phyloP scores from a whole-genome alignment of 2,113 vertebrate genomes.

The Oostethus manadensis region DNA sequence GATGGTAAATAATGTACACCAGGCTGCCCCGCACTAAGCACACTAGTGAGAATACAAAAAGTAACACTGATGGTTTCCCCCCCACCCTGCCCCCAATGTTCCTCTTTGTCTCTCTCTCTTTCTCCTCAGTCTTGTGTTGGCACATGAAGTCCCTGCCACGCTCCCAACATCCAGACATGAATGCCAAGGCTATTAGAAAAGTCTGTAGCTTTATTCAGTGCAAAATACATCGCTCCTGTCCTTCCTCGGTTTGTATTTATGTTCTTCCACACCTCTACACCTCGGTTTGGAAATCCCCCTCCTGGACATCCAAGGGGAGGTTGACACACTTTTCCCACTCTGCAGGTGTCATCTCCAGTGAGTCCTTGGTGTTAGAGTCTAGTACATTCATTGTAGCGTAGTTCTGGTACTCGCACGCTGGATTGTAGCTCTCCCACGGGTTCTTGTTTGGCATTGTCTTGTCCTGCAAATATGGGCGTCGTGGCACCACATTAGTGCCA shows the following conservation, averaged over 20 bases:
- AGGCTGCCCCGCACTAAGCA: constrained; percentile 88
- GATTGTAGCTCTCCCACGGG: constrained; percentile 98
- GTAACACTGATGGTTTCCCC: constrained; percentile 84
- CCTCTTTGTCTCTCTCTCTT: constrained; percentile 46
- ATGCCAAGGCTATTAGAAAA: constrained; percentile 88
- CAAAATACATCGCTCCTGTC: constrained; percentile 72
- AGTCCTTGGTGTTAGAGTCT: constrained; percentile 91
- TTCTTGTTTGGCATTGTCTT: constrained; percentile 90
- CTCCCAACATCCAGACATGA: constrained; percentile 83
- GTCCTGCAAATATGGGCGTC: constrained; percentile 78
- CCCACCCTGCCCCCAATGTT: constrained; percentile 32
- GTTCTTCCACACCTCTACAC: constrained; percentile 74
- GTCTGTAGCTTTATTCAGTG: constrained; percentile 86
- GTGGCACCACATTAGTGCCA: constrained; percentile 50
- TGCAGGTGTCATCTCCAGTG: constrained; percentile 94
- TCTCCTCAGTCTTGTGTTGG: constrained; percentile 74
- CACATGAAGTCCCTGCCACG: constrained; percentile 85
- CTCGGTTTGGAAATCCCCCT: constrained; percentile 98
- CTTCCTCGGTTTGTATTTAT: constrained; percentile 50
- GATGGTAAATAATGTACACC: constrained; percentile 99
- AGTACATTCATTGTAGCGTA: constrained; percentile 98
- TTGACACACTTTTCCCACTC: constrained; percentile 99
- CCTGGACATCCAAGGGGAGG: constrained; percentile 95
- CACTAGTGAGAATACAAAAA: constrained; percentile 89
- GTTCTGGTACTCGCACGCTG: constrained; percentile 95